A percentile compares a stretch with the other conserved stretches of the same genome.
These are phyloP conservation scores for Hippocampus abdominalis DNA, from an alignment of 2,113 vertebrate genomes.

Conservation along the genomic window DNA sequence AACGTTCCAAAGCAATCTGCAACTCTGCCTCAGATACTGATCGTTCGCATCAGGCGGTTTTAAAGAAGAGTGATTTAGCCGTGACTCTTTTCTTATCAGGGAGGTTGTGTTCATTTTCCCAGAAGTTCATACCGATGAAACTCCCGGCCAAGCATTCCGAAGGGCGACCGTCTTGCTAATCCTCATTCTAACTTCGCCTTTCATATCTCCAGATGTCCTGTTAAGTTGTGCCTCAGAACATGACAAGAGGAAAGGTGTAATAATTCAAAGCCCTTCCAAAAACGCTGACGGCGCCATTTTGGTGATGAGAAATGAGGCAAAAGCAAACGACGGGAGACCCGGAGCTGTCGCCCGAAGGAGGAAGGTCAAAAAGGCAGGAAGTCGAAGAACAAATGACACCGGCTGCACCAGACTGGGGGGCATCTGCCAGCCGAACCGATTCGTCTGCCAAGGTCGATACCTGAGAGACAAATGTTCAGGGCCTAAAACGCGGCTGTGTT, in stretches of 20 bases:
- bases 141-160: background rate
- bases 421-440: conserved; percentile 46
- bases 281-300: conserved; percentile 9
- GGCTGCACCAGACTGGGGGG: conserved; percentile 44
- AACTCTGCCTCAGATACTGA: background rate
- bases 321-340: conserved; percentile 6
- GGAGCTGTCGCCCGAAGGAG: conserved; percentile 6
- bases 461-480: conserved; percentile 46
- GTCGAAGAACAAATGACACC: conserved; percentile 11
- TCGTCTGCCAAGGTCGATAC: conserved; percentile 55
- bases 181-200: conserved; percentile 13
- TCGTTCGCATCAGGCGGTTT: background rate
- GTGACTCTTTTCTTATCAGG: conserved; percentile 1
- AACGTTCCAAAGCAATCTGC: background rate
- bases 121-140: background rate
- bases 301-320: conserved; percentile 26
- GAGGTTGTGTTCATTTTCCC: background rate
- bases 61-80: background rate
- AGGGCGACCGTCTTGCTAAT: conserved; percentile 7
- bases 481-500: conserved; percentile 40
- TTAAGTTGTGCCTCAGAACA: conserved; percentile 28
- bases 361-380: conserved; percentile 25
- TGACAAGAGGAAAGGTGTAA: conserved; percentile 11
- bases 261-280: conserved; percentile 14
- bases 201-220: conserved; percentile 37